phyloP scores from a whole-genome alignment of 2,888 invertebrate genomes.

The Parnassius mnemosyne region DNA sequence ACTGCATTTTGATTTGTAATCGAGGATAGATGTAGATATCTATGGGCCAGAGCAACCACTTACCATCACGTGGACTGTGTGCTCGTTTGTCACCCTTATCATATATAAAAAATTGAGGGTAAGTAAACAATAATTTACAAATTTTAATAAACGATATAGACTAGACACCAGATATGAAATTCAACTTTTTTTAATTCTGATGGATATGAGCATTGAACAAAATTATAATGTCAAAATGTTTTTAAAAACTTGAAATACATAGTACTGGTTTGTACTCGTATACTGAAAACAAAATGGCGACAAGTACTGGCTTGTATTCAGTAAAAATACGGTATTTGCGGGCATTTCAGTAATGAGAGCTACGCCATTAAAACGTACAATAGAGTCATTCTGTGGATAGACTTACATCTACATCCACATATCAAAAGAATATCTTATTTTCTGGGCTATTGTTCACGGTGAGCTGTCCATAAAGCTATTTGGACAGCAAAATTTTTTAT shows the following conservation, averaged over 20 bases:
- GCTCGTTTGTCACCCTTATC: too few species aligned
- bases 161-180: too few species aligned
- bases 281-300: neutral
- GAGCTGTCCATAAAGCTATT: constrained; percentile 4
- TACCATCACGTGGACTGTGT: too few species aligned
- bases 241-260: neutral
- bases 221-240: too few species aligned
- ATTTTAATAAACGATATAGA: too few species aligned
- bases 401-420: constrained; percentile 19
- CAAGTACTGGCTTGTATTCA: neutral
- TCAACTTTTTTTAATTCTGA: too few species aligned
- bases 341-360: constrained; percentile 21
- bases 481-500: constrained; percentile 3
- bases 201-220: too few species aligned
- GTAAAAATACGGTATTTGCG: constrained; percentile 11
- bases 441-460: constrained; percentile 16
- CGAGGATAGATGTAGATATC: too few species aligned
- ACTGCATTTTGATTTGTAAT: too few species aligned
- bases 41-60: too few species aligned
- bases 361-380: constrained; percentile 25
- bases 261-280: neutral
- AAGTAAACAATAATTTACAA: too few species aligned
- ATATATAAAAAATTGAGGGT: too few species aligned
- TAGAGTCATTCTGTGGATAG: constrained; percentile 24
- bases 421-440: constrained; percentile 26